Base-by-base conservation (phyloP, 2,797 vertebrate genomes). In the Florisuga fusca region DNA sequence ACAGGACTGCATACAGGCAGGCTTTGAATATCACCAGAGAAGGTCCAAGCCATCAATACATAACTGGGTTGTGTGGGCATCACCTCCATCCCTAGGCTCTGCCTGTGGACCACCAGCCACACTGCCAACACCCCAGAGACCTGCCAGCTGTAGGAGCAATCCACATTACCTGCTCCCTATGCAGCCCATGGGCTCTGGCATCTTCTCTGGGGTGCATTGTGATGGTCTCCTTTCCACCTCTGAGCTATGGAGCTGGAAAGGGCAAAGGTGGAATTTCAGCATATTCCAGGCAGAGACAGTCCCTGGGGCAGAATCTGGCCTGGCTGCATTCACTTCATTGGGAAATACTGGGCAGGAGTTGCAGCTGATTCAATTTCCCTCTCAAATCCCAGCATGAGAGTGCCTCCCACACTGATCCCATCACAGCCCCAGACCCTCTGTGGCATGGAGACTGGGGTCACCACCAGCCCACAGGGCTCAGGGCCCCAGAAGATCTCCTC, bases 301-400 rank as follows among this genome's bases (percentile, higher is more conserved):
- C 96, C 76, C 84, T 33, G 38, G 26, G 19, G 68, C 50, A 86
- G 79, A 61, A 85, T 94, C 61, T 85, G 64, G 72, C 53, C 93
- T 93, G 93, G 68, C 86, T 92, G 21, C 9, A 1, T 72, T 83
- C 10, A 71, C 61, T 27, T 82, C 15, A 12, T 92, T 97, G 84
- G 82, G 95, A 93, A 95, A 97, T 93, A 91, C 59, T 90, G 91
- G 87, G 58, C 86, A 90, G 38, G 12, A 19, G 21, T 41, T 58
- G 38, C 63, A 83, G 50, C 15, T 83, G 17, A 67, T 89, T 77
- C 46, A 27, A 74, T 63, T 96, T 48, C 25, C 29, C 59, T 85
- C 63, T 45, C 31, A 66, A 43, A 15, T 5, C 22, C n/a, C 6
- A 0, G 48, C 50, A 74, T 0, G 0, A 26, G 26, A 12, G 18